phyloP scores from a whole-genome alignment of 2,888 invertebrate species.

The Melieria crassipennis region DNA sequence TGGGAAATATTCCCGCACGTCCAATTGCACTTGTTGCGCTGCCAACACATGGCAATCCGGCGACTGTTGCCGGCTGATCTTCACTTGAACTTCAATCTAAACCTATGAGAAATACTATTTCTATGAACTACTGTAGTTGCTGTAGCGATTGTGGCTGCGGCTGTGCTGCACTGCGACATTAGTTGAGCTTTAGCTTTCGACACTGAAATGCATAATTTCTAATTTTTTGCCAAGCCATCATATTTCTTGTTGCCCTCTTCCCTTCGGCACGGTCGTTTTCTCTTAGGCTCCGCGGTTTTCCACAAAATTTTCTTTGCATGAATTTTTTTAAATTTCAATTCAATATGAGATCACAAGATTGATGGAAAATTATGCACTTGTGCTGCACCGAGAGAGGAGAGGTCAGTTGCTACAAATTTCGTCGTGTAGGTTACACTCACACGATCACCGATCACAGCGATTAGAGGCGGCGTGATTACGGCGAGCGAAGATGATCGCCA shows the following conservation, averaged over 20 bases:
- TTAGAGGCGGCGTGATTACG: slow-evolving; percentile 26
- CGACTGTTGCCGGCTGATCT: too few relatives aligned
- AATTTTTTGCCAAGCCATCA: slow-evolving; percentile 15
- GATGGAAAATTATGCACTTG: not conserved
- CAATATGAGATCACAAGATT: slow-evolving; percentile 23
- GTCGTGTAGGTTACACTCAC: slow-evolving; percentile 39
- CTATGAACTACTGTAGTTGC: too few relatives aligned
- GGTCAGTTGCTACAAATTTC: slow-evolving; percentile 35
- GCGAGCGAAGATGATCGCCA: not conserved
- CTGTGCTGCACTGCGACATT: slow-evolving; percentile 9
- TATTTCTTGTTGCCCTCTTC: slow-evolving; percentile 7
- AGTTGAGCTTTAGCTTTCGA: slow-evolving; percentile 31
- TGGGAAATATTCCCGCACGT: too few relatives aligned
- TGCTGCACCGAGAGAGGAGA: slow-evolving; percentile 9
- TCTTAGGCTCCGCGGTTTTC: slow-evolving; percentile 4
- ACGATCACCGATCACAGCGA: slow-evolving; percentile 32
- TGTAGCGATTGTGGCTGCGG: too few relatives aligned
- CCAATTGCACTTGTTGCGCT: too few relatives aligned
- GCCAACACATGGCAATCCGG: too few relatives aligned
- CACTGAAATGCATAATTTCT: slow-evolving; percentile 31
- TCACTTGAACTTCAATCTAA: too few relatives aligned
- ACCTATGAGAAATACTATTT: too few relatives aligned
- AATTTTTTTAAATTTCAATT: slow-evolving; percentile 27
- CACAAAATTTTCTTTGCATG: slow-evolving; percentile 28
- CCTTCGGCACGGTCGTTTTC: not conserved